Evolutionary conservation across 2,797 vertebrate species (phyloP).

Genomic region (Leptodactylus fallax): DNA sequence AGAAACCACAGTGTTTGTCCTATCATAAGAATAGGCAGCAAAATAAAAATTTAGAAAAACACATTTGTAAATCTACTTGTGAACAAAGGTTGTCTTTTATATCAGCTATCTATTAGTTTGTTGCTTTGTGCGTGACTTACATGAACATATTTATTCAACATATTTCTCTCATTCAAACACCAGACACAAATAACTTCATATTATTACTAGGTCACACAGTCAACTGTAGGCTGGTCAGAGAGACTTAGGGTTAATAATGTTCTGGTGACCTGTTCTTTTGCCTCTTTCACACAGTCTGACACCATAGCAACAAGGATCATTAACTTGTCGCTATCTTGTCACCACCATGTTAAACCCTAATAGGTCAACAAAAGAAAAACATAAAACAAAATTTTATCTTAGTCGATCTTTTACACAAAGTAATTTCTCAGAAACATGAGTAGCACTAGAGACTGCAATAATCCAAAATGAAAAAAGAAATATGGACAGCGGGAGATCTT

Average conservation of each 20-base stretch:
- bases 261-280: slow-evolving; percentile 71
- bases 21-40: no score
- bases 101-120: background rate
- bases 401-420: slow-evolving; percentile 78
- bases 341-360: slow-evolving; percentile 80
- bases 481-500: slow-evolving; percentile 70
- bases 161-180: background rate
- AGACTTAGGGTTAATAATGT: slow-evolving; percentile 36
- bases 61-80: no score
- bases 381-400: slow-evolving; percentile 82
- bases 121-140: background rate
- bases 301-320: slow-evolving; percentile 75
- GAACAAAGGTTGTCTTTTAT: background rate
- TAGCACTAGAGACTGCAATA: slow-evolving; percentile 75
- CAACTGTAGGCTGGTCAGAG: slow-evolving; percentile 11
- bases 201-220: slow-evolving; percentile 3
- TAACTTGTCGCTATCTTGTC: slow-evolving; percentile 76
- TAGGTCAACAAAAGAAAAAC: slow-evolving; percentile 76
- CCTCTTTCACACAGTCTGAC: slow-evolving; percentile 74
- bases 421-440: slow-evolving; percentile 84
- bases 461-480: slow-evolving; percentile 74
- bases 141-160: background rate
- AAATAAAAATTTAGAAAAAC: no score
- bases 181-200: background rate
- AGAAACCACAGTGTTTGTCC: no score